Base-by-base conservation (phyloP, 2,888 invertebrate genomes). In the Ennomos fuscantarius region DNA sequence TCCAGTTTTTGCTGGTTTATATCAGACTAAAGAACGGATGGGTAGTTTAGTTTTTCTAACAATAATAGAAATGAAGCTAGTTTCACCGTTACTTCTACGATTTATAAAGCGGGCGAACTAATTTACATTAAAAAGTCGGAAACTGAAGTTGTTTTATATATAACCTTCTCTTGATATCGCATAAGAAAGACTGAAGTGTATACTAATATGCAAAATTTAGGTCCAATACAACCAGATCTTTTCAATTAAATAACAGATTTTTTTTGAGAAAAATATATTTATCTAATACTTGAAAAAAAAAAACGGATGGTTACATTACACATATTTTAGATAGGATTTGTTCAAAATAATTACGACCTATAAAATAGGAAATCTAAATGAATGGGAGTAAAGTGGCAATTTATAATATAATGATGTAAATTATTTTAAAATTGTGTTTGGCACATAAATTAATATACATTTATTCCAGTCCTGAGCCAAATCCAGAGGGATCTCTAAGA, bases 1-100 rank as follows among this genome's bases (percentile, higher is more conserved):
- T 69, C 72, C 68, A 70, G 67, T 68, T 68, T 61, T 68, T 24
- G 24, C 60, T 60, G 65, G 62, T 69, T 72, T 69, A 69, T 66
- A 66, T 70, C 61, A 66, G 45, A 52, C 45, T 55, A 39, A 52
- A 37, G n/a, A 50, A 60, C 42, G 41, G 46, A 43, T 47, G 50
- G 37, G 40, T 51, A 51, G 47, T 51, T 50, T 65, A 10, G 40
- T 58, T 56, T 62, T 58, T 48, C 35, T 41, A 39, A 40, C 54
- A 47, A 39, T 53, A 37, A 43, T 9, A 15, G 46, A 48, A 55
- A 36, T 9, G 46, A n/a, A 37, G 40, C 13, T 1, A 12, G 35
- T 34, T 32, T 24, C 45, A 31, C 40, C 36, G 9, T n/a, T 24
- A 11, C 10, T 12, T 32, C 9, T 44, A 13, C 6, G 37, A 51